Conservation (phyloP, 2,113 vertebrate genomes). For the Phrynosoma platyrhinos region DNA sequence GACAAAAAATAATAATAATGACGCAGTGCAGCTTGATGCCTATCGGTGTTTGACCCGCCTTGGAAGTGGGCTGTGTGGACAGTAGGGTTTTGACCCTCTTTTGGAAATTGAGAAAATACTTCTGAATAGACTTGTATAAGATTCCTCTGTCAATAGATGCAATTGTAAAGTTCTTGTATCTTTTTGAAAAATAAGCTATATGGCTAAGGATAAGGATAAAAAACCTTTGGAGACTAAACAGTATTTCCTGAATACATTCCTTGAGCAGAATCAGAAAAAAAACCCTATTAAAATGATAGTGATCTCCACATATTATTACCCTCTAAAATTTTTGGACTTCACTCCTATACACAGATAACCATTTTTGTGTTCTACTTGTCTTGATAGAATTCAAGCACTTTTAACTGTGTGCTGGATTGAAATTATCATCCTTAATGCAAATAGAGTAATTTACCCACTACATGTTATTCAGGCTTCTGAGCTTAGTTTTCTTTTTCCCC, state of each 20-base stretch:
- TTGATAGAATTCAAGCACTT: not conserved
- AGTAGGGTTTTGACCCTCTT: no score
- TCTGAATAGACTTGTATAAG: no score
- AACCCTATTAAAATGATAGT: not conserved
- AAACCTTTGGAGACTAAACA: not conserved
- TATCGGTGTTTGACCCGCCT: no score
- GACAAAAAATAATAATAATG: no score
- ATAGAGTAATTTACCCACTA: conserved; percentile 2
- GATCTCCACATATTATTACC: not conserved
- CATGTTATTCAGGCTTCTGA: conserved; percentile 23
- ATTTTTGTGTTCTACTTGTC: conserved; percentile 7
- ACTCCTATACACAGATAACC: not conserved
- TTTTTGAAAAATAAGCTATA: not conserved
- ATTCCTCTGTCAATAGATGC: not conserved
- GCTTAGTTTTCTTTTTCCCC: not conserved
- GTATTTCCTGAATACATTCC: not conserved
- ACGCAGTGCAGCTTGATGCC: no score
- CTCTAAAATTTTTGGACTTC: not conserved
- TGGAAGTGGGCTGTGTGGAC: no score
- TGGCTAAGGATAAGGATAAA: not conserved
- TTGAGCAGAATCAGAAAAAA: not conserved
- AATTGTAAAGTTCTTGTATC: not conserved
- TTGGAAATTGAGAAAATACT: no score
- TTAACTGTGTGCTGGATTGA: not conserved
- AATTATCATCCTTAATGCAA: conserved; percentile 32